These are phyloP conservation scores for Chrysolina americana DNA, from an alignment of 2,888 invertebrate species.

Conservation along the genomic window DNA sequence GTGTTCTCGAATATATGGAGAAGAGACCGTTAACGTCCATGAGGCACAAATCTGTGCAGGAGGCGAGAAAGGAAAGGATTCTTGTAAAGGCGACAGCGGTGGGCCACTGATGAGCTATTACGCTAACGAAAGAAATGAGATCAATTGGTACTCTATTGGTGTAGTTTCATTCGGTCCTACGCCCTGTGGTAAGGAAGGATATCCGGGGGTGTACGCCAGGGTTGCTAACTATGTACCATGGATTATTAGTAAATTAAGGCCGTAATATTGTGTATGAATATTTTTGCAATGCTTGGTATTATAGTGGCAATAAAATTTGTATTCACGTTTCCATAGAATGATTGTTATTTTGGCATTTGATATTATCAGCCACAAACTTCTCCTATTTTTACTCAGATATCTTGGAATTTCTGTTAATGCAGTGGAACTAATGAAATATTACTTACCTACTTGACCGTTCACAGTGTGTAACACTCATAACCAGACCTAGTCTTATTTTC, in stretches of 20 bases:
- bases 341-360: too few relatives aligned
- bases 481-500: too few relatives aligned
- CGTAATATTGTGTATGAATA: conserved; percentile 47
- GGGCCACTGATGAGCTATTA: conserved; percentile 74
- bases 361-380: too few relatives aligned
- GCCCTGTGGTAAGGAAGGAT: conserved; percentile 72
- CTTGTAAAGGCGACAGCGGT: conserved; percentile 77
- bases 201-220: conserved; percentile 77
- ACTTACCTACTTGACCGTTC: too few relatives aligned
- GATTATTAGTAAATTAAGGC: conserved; percentile 70
- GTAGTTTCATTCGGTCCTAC: conserved; percentile 76
- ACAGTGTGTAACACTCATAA: too few relatives aligned
- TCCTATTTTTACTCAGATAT: too few relatives aligned
- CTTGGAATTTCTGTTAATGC: too few relatives aligned
- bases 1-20: conserved; percentile 72
- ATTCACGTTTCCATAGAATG: too few relatives aligned
- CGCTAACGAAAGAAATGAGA: conserved; percentile 61
- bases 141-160: conserved; percentile 72
- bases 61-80: conserved; percentile 72
- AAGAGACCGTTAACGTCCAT: conserved; percentile 69
- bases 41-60: conserved; percentile 76
- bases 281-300: background rate
- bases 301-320: background rate
- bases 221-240: conserved; percentile 74
- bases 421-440: too few relatives aligned